Conservation (phyloP, 2,888 invertebrate genomes). For the Leptopilina syphax region DNA sequence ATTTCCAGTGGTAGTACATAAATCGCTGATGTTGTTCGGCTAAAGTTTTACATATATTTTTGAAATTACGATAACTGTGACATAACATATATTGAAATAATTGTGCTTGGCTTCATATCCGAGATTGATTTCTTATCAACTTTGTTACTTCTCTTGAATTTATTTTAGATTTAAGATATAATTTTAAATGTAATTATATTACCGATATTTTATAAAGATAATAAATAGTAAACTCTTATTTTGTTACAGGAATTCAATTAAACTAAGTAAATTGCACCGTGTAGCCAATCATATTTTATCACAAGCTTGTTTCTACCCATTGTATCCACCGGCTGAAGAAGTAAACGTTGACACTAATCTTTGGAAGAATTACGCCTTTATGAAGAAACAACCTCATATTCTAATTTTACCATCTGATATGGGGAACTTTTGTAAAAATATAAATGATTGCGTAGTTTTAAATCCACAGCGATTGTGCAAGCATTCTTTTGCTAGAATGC, state of each 20-base stretch:
- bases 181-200: too few species aligned
- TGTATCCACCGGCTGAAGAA: slow-evolving; percentile 85
- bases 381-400: slow-evolving; percentile 88
- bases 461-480: slow-evolving; percentile 92
- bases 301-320: slow-evolving; percentile 90
- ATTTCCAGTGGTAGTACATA: slow-evolving; percentile 35
- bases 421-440: slow-evolving; percentile 87
- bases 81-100: slow-evolving; percentile 50
- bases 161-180: too few species aligned
- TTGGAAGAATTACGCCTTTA: slow-evolving; percentile 84
- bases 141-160: too few species aligned
- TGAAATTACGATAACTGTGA: slow-evolving; percentile 42
- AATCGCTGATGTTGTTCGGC: slow-evolving; percentile 46
- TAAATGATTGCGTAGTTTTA: slow-evolving; percentile 87
- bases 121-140: too few species aligned
- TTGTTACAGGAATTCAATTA: slow-evolving; percentile 75
- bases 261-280: slow-evolving; percentile 85
- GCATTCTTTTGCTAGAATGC: slow-evolving; percentile 86
- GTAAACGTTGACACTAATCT: slow-evolving; percentile 85
- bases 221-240: neutral
- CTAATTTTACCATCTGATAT: slow-evolving; percentile 91
- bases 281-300: slow-evolving; percentile 85
- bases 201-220: too few species aligned
- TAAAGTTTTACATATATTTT: slow-evolving; percentile 46
- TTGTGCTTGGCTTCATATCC: slow-evolving; percentile 46